Conservation (phyloP, 2,113 vertebrate species). For the Eidolon helvum region DNA sequence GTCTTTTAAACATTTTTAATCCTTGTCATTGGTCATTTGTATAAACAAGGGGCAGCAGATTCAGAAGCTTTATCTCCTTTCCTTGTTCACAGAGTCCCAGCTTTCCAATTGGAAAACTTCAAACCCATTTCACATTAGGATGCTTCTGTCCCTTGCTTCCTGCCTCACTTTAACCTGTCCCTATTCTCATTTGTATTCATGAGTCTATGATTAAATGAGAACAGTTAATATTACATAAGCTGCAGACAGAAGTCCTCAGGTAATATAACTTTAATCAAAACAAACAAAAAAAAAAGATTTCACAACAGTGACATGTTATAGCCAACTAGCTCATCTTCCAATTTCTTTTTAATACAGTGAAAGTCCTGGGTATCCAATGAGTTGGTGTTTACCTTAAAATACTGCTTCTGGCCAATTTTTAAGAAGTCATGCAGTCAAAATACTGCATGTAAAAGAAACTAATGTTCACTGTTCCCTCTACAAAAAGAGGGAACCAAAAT, state of each 20-base stretch:
- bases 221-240: slow-evolving; percentile 68
- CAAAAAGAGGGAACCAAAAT: slow-evolving; percentile 36
- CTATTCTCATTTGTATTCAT: slow-evolving; percentile 3
- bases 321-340: slow-evolving; percentile 62
- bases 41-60: background rate
- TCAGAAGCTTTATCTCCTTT: background rate
- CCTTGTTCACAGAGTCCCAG: background rate
- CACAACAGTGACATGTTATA: slow-evolving; percentile 50
- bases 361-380: slow-evolving; percentile 39
- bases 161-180: slow-evolving; percentile 14
- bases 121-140: slow-evolving; percentile 37
- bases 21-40: slow-evolving; percentile 2
- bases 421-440: slow-evolving; percentile 48
- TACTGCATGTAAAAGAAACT: slow-evolving; percentile 44
- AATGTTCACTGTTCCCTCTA: background rate
- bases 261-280: slow-evolving; percentile 79
- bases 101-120: background rate
- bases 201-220: slow-evolving; percentile 61
- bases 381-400: slow-evolving; percentile 72
- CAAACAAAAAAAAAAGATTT: slow-evolving; percentile 62
- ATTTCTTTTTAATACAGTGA: slow-evolving; percentile 72
- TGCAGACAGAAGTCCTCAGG: slow-evolving; percentile 43
- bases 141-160: slow-evolving; percentile 18
- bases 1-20: background rate
- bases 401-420: slow-evolving; percentile 4